These are phyloP conservation scores for Scatophagus argus DNA, from an alignment of 2,113 vertebrate genomes.

Conservation along the genomic window DNA sequence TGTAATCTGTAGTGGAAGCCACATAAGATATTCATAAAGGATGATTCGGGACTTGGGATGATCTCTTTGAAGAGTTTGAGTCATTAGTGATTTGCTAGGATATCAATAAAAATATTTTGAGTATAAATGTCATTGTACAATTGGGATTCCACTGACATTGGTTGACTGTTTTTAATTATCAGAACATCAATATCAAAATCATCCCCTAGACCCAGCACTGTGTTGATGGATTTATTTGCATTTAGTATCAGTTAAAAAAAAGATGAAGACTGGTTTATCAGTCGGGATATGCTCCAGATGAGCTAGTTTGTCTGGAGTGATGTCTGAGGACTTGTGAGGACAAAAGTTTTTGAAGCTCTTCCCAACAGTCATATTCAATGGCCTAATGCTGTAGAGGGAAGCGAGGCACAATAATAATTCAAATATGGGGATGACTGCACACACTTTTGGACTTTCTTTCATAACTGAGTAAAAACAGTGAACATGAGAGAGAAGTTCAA, in stretches of 20 bases:
- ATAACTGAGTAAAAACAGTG: not conserved
- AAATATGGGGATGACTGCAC: not conserved
- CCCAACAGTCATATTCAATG: too few relatives aligned
- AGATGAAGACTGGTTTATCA: too few relatives aligned
- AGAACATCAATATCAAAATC: too few relatives aligned
- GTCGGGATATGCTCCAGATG: too few relatives aligned
- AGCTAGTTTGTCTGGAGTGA: too few relatives aligned
- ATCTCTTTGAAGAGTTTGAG: not conserved
- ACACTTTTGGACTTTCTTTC: not conserved
- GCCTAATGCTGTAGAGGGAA: not conserved
- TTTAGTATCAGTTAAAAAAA: too few relatives aligned
- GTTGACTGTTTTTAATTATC: too few relatives aligned
- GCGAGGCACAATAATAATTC: not conserved
- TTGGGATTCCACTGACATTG: not conserved
- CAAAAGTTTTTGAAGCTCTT: too few relatives aligned
- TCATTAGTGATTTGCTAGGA: not conserved
- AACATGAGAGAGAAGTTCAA: not conserved
- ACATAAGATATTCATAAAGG: not conserved
- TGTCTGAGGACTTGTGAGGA: too few relatives aligned
- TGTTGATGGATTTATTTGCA: too few relatives aligned
- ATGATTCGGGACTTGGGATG: not conserved
- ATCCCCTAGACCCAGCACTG: too few relatives aligned
- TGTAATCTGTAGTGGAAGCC: not conserved
- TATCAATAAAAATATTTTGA: not conserved
- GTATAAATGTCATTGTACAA: not conserved